Evolutionary conservation across 2,888 invertebrate species (phyloP).

Genomic region (Dioctria rufipes): DNA sequence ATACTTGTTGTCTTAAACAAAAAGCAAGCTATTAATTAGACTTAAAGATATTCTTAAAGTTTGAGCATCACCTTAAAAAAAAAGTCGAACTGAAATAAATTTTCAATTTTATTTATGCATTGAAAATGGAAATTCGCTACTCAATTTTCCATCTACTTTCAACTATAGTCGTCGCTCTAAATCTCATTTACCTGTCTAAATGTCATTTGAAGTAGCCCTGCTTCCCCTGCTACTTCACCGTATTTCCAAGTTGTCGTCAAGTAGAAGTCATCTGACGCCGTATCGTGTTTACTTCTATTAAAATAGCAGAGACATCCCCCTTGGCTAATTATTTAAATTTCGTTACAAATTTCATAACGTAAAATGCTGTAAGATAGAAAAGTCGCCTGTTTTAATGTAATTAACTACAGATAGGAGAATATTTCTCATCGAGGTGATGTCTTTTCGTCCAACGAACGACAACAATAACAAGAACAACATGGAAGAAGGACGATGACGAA

Average conservation of each 20-base stretch:
- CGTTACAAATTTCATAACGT: slow-evolving; percentile 43
- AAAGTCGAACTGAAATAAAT: too few relatives aligned
- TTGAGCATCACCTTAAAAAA: too few relatives aligned
- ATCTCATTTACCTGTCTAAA: slow-evolving; percentile 24
- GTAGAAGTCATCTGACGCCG: not conserved
- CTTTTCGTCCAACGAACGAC: not conserved
- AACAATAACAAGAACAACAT: not conserved
- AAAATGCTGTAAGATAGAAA: slow-evolving; percentile 32
- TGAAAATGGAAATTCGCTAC: too few relatives aligned
- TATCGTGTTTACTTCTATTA: slow-evolving; percentile 5
- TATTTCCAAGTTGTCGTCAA: not conserved
- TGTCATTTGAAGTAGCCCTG: slow-evolving; percentile 6
- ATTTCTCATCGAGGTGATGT: not conserved
- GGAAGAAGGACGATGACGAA: not conserved
- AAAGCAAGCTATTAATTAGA: too few relatives aligned
- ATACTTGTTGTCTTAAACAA: too few relatives aligned
- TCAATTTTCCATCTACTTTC: too few relatives aligned
- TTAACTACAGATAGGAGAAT: not conserved
- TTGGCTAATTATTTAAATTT: slow-evolving; percentile 45
- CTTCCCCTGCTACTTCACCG: not conserved
- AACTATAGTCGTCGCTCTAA: not conserved
- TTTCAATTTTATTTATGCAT: too few relatives aligned
- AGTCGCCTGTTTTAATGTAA: slow-evolving; percentile 39
- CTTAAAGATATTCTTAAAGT: too few relatives aligned
- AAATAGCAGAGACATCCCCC: slow-evolving; percentile 14